phyloP scores from a whole-genome alignment of 2,888 invertebrate species.

The Pyrrhia umbra region DNA sequence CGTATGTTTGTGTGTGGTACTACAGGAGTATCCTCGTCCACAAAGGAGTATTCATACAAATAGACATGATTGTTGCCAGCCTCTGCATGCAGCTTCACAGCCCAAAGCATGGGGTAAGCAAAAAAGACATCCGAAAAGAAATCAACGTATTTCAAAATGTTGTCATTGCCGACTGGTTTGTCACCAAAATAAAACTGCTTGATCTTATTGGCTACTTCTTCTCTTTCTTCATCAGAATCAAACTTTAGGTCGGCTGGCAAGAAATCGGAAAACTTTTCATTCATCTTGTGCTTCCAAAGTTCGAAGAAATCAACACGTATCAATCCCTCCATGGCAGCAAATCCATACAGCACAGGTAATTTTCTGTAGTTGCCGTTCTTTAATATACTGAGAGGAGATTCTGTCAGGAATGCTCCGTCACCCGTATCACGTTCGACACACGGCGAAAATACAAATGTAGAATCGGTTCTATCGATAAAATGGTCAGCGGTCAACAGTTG shows the following conservation, averaged over 20 bases:
- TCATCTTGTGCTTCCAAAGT: slow-evolving; percentile 70
- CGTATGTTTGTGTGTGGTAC: slow-evolving; percentile 62
- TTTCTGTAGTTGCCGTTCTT: slow-evolving; percentile 65
- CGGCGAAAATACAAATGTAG: slow-evolving; percentile 61
- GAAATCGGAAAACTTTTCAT: slow-evolving; percentile 75
- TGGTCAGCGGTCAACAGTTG: slow-evolving; percentile 59
- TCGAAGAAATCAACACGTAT: slow-evolving; percentile 65
- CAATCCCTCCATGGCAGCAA: slow-evolving; percentile 76
- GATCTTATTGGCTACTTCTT: slow-evolving; percentile 61
- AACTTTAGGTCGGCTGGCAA: slow-evolving; percentile 74
- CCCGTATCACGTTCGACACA: slow-evolving; percentile 57
- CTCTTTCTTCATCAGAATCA: slow-evolving; percentile 61
- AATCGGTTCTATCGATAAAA: slow-evolving; percentile 54
- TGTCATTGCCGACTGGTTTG: slow-evolving; percentile 57
- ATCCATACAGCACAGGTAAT: slow-evolving; percentile 73
- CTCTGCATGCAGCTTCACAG: slow-evolving; percentile 66
- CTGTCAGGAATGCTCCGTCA: slow-evolving; percentile 65
- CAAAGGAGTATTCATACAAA: slow-evolving; percentile 74
- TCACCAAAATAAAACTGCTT: slow-evolving; percentile 72
- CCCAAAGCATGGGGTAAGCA: slow-evolving; percentile 62
- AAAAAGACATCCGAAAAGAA: slow-evolving; percentile 70
- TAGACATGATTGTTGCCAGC: slow-evolving; percentile 73
- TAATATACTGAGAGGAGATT: slow-evolving; percentile 70
- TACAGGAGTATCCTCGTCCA: slow-evolving; percentile 59
- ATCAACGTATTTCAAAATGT: slow-evolving; percentile 65